Percentiles rank a stretch among this genome's conserved stretches.
phyloP scores from a whole-genome alignment of 2,888 invertebrate species.

The Lepidochrysops patricia region DNA sequence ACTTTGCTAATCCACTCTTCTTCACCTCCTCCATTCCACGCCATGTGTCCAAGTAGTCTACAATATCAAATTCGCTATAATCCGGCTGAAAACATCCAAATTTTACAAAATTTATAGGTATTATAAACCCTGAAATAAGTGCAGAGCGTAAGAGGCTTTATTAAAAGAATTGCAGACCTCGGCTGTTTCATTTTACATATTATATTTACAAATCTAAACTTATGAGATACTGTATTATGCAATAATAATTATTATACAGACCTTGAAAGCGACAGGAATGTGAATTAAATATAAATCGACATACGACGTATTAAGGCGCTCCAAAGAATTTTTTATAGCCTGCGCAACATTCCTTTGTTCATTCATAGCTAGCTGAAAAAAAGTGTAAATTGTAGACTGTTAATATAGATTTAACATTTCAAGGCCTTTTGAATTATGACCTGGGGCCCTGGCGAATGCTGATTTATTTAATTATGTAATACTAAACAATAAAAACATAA shows the following conservation, averaged over 20 bases:
- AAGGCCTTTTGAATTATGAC: too few relatives aligned
- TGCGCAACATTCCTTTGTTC: conserved; percentile 43
- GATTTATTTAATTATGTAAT: too few relatives aligned
- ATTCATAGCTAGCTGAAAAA: conserved; percentile 42
- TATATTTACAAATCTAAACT: too few relatives aligned
- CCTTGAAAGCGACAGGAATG: conserved; percentile 56
- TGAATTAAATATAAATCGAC: conserved; percentile 74
- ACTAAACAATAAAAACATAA: not conserved
- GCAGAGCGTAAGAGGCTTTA: too few relatives aligned
- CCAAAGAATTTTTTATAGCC: conserved; percentile 48
- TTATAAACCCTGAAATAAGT: not conserved
- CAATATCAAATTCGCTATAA: conserved; percentile 47
- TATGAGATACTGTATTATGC: too few relatives aligned
- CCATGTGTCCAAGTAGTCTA: conserved; percentile 83
- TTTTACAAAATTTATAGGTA: not conserved
- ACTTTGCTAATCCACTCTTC: conserved; percentile 77
- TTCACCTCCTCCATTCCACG: conserved; percentile 81
- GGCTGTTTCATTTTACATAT: not conserved
- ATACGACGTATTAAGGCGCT: conserved; percentile 64
- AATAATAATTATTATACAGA: conserved; percentile 25
- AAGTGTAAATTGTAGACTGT: not conserved
- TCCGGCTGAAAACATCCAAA: conserved; percentile 35
- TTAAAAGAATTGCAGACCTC: not conserved
- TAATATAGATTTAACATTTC: too few relatives aligned
- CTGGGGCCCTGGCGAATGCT: too few relatives aligned